phyloP scores from a whole-genome alignment of 2,888 invertebrate species.

The Chorisops tibialis region DNA sequence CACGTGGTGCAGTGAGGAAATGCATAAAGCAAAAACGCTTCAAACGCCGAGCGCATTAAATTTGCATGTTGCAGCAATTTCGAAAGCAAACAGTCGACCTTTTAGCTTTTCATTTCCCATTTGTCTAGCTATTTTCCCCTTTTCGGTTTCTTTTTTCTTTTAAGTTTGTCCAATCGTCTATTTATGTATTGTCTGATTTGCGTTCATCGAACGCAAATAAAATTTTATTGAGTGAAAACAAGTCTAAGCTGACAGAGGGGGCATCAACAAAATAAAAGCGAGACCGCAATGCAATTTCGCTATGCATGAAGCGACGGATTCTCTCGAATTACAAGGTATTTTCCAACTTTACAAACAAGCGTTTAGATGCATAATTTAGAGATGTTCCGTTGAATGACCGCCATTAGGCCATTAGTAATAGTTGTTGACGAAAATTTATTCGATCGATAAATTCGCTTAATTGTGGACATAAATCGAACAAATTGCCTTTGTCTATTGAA shows the following conservation, averaged over 20 bases:
- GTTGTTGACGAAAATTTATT: no score
- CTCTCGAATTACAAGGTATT: no score
- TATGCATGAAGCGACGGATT: no score
- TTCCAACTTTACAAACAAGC: no score
- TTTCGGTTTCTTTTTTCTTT: slow-evolving; percentile 10
- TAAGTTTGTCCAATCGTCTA: not conserved
- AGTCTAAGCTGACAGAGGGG: slow-evolving; percentile 9
- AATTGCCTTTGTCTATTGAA: no score
- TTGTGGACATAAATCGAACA: no score
- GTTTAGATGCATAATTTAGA: slow-evolving; percentile 19
- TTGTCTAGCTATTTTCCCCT: slow-evolving; percentile 2
- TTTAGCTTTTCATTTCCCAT: slow-evolving; percentile 3
- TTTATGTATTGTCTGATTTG: not conserved
- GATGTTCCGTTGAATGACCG: not conserved
- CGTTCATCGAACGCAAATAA: slow-evolving; percentile 8
- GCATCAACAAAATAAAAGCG: slow-evolving; percentile 16
- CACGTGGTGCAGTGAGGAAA: no score
- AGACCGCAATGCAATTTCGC: no score
- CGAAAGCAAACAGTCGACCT: slow-evolving; percentile 27
- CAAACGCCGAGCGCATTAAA: slow-evolving; percentile 15
- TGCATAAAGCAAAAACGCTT: no score
- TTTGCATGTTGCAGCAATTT: slow-evolving; percentile 29
- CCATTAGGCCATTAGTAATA: no score
- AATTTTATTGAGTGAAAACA: slow-evolving; percentile 26
- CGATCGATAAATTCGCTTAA: no score